These are phyloP conservation scores for Neosalanx taihuensis DNA, from an alignment of 2,797 vertebrate species.

Conservation along the genomic window DNA sequence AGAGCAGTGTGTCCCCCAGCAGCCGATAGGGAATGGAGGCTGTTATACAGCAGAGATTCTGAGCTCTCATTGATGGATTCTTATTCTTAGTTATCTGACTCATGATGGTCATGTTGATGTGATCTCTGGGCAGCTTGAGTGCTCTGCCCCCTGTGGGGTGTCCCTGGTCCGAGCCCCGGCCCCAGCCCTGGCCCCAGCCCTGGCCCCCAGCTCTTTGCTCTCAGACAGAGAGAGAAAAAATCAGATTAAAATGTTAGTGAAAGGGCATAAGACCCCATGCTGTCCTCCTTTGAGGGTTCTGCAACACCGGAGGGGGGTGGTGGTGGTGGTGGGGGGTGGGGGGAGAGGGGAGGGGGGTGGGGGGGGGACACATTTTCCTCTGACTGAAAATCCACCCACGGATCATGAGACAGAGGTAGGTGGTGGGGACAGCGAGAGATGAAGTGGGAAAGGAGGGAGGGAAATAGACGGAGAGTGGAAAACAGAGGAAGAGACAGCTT, in stretches of 20 bases:
- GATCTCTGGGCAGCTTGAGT: not conserved
- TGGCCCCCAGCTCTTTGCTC: not conserved
- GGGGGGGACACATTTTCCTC: not conserved
- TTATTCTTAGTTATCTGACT: not conserved
- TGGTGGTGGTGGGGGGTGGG: not conserved
- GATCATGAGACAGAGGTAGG: not conserved
- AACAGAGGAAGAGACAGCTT: constrained; percentile 23
- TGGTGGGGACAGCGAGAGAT: not conserved
- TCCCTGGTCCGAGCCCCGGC: no score
- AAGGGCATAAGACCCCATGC: not conserved
- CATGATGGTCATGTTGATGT: not conserved
- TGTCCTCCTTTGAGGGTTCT: constrained; percentile 3
- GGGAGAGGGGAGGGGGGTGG: no score
- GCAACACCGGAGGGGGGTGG: not conserved
- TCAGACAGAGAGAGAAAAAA: not conserved
- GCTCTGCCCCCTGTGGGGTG: not conserved
- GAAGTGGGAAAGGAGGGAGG: constrained; percentile 1
- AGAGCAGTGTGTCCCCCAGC: not conserved
- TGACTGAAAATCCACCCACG: not conserved
- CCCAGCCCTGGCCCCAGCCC: not conserved
- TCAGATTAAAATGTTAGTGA: constrained; percentile 1
- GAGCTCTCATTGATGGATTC: not conserved
- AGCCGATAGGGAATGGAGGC: not conserved
- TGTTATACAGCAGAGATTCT: not conserved
- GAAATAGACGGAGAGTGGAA: not conserved